Evolutionary conservation across 2,888 invertebrate species (phyloP).

Genomic region (Chironomus tentans): DNA sequence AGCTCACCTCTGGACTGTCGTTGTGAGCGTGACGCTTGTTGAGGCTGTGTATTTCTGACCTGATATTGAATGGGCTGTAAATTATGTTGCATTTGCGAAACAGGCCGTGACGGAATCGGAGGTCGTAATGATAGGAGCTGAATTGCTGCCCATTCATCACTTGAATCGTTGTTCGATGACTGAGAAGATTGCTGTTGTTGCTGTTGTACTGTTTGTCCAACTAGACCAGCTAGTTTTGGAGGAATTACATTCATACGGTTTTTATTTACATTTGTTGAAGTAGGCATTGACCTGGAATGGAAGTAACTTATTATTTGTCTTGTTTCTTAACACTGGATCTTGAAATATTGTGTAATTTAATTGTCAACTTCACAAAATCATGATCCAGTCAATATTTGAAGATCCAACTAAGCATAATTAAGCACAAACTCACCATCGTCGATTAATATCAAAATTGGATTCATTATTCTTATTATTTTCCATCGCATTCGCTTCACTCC

Average conservation of each 20-base stretch:
- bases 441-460: constrained; percentile 10
- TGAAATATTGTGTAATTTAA: too few relatives aligned
- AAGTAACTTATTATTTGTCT: too few relatives aligned
- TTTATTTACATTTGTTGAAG: constrained; percentile 16
- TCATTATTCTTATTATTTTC: neutral
- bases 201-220: constrained; percentile 10
- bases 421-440: neutral
- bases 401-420: too few relatives aligned
- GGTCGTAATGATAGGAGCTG: constrained; percentile 16
- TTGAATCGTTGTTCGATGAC: constrained; percentile 1
- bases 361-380: too few relatives aligned
- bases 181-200: neutral
- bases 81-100: constrained; percentile 5
- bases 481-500: constrained; percentile 6
- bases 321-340: too few relatives aligned
- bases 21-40: neutral
- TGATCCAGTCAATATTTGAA: too few relatives aligned
- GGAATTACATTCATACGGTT: constrained; percentile 8
- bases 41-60: neutral
- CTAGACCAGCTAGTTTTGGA: constrained; percentile 15
- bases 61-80: neutral
- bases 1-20: neutral
- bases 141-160: constrained; percentile 5
- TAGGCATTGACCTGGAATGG: neutral
- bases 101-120: neutral